phyloP scores from a whole-genome alignment of 1,140 invertebrate genomes.

The Trinorchestia longiramus region DNA sequence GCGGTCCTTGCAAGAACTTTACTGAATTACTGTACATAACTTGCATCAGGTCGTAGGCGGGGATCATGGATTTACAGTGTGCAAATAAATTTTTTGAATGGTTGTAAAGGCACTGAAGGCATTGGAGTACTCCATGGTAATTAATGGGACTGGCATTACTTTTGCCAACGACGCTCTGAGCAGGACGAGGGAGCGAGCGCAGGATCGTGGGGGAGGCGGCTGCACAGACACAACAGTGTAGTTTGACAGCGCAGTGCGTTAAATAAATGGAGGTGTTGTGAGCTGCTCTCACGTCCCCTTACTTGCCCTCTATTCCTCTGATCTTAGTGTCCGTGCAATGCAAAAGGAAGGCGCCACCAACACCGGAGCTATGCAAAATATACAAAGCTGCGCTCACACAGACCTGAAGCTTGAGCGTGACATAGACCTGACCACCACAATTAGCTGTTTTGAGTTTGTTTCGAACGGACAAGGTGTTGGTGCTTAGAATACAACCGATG shows the following conservation, averaged over 20 bases:
- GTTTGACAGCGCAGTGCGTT: not conserved
- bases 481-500: not conserved
- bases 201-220: not conserved
- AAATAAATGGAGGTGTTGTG: conserved; percentile 39
- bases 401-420: not conserved
- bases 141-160: not conserved
- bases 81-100: not conserved
- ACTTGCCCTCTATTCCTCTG: conserved; percentile 19
- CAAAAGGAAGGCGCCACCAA: not conserved
- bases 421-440: not conserved
- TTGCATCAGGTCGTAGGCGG: not conserved
- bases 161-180: not conserved
- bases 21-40: not conserved
- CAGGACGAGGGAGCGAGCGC: not conserved
- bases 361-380: not conserved
- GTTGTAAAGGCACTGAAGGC: not conserved
- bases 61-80: not conserved
- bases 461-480: not conserved
- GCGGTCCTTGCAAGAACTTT: not conserved
- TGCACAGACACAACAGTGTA: conserved; percentile 18
- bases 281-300: conserved; percentile 24
- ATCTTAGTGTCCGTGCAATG: not conserved
- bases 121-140: not conserved
- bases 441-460: not conserved
- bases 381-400: not conserved